These are phyloP conservation scores for Pollenia labialis DNA, from an alignment of 2,888 invertebrate genomes.

Conservation along the genomic window DNA sequence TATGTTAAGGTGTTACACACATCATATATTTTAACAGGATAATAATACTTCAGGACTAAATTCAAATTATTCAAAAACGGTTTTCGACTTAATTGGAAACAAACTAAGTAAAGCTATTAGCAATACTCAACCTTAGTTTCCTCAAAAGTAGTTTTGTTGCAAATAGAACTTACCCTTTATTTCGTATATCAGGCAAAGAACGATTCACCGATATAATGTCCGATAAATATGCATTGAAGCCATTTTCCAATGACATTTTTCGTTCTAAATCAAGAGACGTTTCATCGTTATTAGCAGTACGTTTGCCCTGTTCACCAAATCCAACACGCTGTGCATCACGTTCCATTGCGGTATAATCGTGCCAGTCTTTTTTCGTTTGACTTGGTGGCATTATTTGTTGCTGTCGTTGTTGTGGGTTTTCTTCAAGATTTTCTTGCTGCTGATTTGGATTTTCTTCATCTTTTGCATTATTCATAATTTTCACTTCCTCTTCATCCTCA, in stretches of 20 bases:
- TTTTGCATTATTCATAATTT: slow-evolving; percentile 46
- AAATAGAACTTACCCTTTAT: slow-evolving; percentile 85
- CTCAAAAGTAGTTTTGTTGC: too few relatives aligned
- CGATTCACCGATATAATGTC: slow-evolving; percentile 96
- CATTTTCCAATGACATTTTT: slow-evolving; percentile 92
- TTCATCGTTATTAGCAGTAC: slow-evolving; percentile 87
- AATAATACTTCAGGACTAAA: too few relatives aligned
- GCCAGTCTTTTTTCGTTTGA: slow-evolving; percentile 90
- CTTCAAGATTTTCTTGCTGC: slow-evolving; percentile 14
- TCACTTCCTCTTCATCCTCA: slow-evolving; percentile 21
- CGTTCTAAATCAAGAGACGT: slow-evolving; percentile 86
- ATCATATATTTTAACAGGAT: too few relatives aligned
- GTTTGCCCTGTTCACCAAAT: slow-evolving; percentile 90
- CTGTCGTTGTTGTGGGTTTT: slow-evolving; percentile 18
- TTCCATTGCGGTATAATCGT: slow-evolving; percentile 88
- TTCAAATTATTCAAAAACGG: too few relatives aligned
- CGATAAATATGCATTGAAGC: slow-evolving; percentile 96
- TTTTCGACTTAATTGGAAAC: too few relatives aligned
- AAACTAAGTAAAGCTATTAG: too few relatives aligned
- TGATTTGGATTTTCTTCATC: slow-evolving; percentile 50
- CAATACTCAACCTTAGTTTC: too few relatives aligned
- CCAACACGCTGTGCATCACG: slow-evolving; percentile 87
- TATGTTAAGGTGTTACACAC: too few relatives aligned
- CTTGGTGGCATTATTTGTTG: slow-evolving; percentile 62
- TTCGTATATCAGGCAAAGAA: slow-evolving; percentile 91